phyloP scores from a whole-genome alignment of 2,113 vertebrate species.

The Psammodynastes pulverulentus region DNA sequence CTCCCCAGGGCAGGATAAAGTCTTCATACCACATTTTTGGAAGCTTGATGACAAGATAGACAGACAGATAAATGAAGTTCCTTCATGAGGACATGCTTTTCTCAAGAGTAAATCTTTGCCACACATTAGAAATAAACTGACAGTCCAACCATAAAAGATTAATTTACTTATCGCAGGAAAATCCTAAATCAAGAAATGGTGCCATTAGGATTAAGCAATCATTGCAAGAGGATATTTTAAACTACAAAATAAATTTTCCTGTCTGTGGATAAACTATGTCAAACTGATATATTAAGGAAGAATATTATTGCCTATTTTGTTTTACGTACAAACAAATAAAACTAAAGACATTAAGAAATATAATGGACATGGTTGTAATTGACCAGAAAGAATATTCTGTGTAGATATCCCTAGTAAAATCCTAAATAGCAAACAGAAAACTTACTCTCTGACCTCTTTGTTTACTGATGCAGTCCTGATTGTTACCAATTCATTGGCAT shows the following conservation, averaged over 20 bases:
- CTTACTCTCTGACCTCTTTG: background rate
- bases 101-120: background rate
- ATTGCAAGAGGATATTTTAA: background rate
- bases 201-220: background rate
- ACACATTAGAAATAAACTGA: background rate
- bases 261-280: background rate
- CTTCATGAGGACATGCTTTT: background rate
- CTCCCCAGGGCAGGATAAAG: background rate
- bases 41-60: background rate
- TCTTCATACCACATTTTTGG: background rate
- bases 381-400: background rate
- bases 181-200: background rate
- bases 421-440: background rate
- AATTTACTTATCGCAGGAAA: background rate
- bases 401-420: background rate
- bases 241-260: background rate
- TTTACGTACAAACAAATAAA: background rate
- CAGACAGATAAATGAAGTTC: background rate
- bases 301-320: background rate
- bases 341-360: background rate
- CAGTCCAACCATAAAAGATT: background rate
- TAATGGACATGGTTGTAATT: background rate
- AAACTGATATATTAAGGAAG: background rate
- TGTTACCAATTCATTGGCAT: background rate
- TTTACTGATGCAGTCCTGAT: background rate